Base-by-base conservation (phyloP, 1,140 invertebrate genomes). In the Pinna nobilis region DNA sequence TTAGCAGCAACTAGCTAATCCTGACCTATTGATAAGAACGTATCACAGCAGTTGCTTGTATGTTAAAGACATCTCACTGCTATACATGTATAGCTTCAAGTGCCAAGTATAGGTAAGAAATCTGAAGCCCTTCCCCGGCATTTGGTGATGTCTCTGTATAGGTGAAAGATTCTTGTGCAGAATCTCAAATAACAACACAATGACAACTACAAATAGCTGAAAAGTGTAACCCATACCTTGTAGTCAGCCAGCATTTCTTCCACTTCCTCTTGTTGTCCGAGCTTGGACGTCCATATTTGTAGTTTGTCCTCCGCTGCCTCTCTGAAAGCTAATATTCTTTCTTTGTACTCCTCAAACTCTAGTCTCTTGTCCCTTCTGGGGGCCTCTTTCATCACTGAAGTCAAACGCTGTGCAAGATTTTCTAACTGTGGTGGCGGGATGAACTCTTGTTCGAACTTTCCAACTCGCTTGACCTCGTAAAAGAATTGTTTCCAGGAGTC, bases 301-400 rank as follows among this genome's bases (percentile, higher is more conserved):
- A 98, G 89, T 89, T 97, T 97, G 37, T 93, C 94, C 90, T 98
- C 96, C 44, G 96, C 94, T 55, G 96, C 90, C 84, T 94, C 94
- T 32, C 98, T 92, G 89, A 97, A 96, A 51, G 95, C 95, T 76
- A 98, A 49, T 2, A 89, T 57, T 23, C 74, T 69, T 50, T 82
- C 81, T 64, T 84, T 74, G 28, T 77, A 69, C 61, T 85, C 78
- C 53, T 89, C 84, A 75, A 84, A 88, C 30, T 85, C 81, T 15
- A 90, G 70, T 65, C 75, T 69, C 7, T 78, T 70, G 47, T 81
- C 82, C 28, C 84, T 51, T 39, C 80, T 71, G 3, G 82, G 80
- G 6, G 82, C 80, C 13, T 71, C 69, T 15, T 80, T 71, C 33
- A 74, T 20, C 3, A 90, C 78, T 0, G 37, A 39, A 44, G 93